These are phyloP conservation scores for Empidonax traillii DNA, from an alignment of 2,113 vertebrate genomes.

Conservation along the genomic window DNA sequence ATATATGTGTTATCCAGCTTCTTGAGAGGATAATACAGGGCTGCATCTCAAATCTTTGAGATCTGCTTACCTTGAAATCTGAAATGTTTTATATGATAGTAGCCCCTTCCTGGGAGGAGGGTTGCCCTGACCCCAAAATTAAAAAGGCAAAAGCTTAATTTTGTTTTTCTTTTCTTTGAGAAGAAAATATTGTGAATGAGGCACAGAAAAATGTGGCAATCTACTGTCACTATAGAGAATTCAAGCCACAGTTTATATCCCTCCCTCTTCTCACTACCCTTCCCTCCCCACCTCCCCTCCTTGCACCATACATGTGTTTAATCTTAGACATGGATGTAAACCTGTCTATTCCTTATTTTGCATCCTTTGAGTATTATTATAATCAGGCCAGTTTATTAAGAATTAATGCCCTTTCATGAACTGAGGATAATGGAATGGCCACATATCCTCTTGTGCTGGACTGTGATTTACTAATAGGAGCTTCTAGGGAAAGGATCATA, in stretches of 20 bases:
- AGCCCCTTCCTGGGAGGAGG: neutral
- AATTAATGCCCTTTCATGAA: conserved; percentile 71
- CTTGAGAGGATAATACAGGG: neutral
- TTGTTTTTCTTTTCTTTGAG: neutral
- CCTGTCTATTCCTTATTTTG: conserved; percentile 69
- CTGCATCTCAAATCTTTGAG: neutral
- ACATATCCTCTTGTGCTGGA: conserved; percentile 53
- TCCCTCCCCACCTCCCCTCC: neutral
- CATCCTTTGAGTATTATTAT: conserved; percentile 61
- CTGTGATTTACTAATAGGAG: conserved; percentile 71
- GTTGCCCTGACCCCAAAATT: neutral
- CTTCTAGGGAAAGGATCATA: conserved; percentile 69
- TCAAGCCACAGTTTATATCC: neutral
- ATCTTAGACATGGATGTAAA: conserved; percentile 65
- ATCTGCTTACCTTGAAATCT: neutral
- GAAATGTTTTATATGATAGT: neutral
- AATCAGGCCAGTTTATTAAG: conserved; percentile 73
- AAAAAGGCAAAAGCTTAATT: neutral
- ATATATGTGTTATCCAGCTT: neutral
- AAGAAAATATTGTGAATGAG: neutral
- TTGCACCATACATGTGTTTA: conserved; percentile 41
- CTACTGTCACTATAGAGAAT: neutral
- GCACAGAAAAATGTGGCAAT: neutral
- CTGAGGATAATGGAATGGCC: conserved; percentile 67
- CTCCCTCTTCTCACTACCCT: neutral